phyloP scores from a whole-genome alignment of 1,140 invertebrate genomes.

The Radopholus similis region DNA sequence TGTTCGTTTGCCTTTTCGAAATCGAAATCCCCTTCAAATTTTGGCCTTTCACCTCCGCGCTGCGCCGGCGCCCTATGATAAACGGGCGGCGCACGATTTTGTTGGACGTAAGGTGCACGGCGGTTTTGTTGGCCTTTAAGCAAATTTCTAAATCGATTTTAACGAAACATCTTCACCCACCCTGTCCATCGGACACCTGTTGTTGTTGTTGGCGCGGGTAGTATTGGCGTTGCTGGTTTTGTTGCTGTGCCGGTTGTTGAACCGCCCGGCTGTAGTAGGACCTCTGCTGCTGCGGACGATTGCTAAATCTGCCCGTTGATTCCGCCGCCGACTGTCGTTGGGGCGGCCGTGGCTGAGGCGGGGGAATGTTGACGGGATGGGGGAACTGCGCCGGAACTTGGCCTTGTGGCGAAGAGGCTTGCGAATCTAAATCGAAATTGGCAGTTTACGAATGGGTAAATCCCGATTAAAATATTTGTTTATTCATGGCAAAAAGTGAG shows the following conservation, averaged over 20 bases:
- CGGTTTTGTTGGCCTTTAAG: no score
- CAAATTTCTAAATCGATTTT: no score
- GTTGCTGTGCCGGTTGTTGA: background rate
- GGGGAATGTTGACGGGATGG: no score
- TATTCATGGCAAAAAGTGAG: background rate
- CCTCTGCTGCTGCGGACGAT: background rate
- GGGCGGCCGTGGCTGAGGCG: background rate
- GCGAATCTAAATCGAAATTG: background rate
- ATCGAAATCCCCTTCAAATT: constrained; percentile 13
- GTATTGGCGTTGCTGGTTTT: background rate
- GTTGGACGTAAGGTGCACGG: background rate
- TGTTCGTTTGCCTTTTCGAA: constrained; percentile 19
- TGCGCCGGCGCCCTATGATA: background rate
- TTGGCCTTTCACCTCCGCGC: background rate
- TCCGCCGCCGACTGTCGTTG: background rate
- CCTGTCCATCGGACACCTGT: no score
- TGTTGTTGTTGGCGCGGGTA: background rate
- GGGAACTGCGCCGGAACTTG: no score
- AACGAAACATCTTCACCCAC: no score
- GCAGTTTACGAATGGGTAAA: no score
- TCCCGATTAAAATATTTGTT: background rate
- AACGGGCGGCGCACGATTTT: background rate
- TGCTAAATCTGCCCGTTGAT: background rate
- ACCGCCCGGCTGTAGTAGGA: background rate
- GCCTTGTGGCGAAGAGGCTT: background rate